phyloP scores from a whole-genome alignment of 1,140 invertebrate species.

The Tetragnatha versicolor region DNA sequence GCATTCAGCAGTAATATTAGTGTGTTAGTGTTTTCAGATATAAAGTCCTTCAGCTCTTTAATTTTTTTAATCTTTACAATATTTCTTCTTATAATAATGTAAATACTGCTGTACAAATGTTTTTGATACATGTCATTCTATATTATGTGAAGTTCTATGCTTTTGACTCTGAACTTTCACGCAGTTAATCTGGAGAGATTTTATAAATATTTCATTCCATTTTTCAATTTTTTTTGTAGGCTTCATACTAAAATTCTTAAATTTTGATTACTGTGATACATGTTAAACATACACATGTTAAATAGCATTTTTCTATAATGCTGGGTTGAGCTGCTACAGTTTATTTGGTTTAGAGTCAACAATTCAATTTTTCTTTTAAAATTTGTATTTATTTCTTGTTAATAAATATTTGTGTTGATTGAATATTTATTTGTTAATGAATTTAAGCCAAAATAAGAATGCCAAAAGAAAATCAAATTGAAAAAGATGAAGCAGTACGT shows the following conservation, averaged over 20 bases:
- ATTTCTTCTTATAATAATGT: conserved; percentile 46
- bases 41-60: conserved; percentile 35
- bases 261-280: neutral
- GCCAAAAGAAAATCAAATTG: no score
- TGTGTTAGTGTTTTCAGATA: conserved; percentile 46
- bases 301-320: neutral
- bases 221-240: no score
- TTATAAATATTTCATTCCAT: conserved; percentile 15
- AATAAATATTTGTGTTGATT: conserved; percentile 21
- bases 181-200: conserved; percentile 3
- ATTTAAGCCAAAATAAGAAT: no score
- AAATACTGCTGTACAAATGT: conserved; percentile 54
- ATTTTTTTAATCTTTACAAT: conserved; percentile 50
- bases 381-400: conserved; percentile 26
- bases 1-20: conserved; percentile 30
- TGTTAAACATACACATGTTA: neutral
- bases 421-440: no score
- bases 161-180: conserved; percentile 41
- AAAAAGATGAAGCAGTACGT: no score
- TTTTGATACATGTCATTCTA: conserved; percentile 54
- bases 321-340: neutral
- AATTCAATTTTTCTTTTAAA: neutral
- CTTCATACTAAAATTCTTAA: neutral
- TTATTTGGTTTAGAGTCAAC: neutral
- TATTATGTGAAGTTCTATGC: conserved; percentile 45